Evolutionary conservation across 2,797 vertebrate genomes (phyloP).

Genomic region (Aselliscus stoliczkanus): DNA sequence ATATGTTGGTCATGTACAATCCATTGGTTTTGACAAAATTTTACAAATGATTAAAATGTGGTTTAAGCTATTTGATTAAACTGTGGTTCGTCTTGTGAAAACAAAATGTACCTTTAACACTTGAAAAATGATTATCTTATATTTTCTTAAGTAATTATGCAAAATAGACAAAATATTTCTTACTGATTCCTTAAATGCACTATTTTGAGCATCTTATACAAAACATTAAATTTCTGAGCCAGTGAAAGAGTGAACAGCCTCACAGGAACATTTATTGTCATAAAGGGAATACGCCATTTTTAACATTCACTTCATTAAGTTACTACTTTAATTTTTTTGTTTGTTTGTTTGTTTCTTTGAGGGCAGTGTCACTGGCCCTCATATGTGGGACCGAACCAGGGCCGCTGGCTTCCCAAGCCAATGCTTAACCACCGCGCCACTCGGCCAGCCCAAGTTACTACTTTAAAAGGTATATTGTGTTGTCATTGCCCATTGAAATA

Average conservation of each 20-base stretch:
- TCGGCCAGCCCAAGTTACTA: too few species aligned
- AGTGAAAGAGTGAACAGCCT: background rate
- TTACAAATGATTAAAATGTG: background rate
- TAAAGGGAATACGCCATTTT: background rate
- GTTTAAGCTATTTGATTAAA: background rate
- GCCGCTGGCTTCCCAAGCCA: too few species aligned
- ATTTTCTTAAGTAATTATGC: conserved; percentile 53
- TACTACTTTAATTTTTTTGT: too few species aligned
- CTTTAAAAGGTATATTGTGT: background rate
- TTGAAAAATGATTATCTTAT: background rate
- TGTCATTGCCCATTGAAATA: background rate
- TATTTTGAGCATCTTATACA: conserved; percentile 23
- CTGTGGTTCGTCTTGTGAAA: background rate
- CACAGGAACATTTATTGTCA: conserved; percentile 6
- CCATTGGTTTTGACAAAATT: background rate
- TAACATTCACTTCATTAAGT: background rate
- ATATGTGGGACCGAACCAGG: too few species aligned
- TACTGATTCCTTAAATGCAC: background rate
- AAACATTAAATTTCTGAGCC: conserved; percentile 22
- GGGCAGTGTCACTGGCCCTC: too few species aligned
- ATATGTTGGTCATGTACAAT: background rate
- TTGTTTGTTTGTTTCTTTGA: too few species aligned
- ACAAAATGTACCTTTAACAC: background rate
- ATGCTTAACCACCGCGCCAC: too few species aligned
- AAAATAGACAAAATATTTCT: conserved; percentile 26